Base-by-base conservation (phyloP, 1,140 invertebrate species). In the Aplysia californica region DNA sequence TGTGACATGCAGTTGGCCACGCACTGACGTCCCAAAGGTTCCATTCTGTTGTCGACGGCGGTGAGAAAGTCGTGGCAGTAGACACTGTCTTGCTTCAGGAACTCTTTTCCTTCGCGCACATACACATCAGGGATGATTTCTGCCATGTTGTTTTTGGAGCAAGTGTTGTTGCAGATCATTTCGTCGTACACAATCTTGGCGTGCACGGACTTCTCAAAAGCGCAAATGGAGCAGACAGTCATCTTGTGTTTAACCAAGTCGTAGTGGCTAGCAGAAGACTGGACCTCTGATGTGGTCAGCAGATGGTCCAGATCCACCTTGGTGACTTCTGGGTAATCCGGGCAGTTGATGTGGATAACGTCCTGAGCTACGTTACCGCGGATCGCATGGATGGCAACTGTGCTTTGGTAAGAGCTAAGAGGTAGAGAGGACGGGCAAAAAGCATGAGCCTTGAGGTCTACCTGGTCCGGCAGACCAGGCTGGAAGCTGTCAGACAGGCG, bases 61-160 rank as follows among this genome's bases (percentile, higher is more conserved):
- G 79, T 77, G 29, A 80, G 67, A 67, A 80, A 80, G 70, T 80
- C 75, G 66, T 80, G 75, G 67, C 79, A 80, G 75, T 80, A 80
- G 18, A 80, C 79, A 59, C 55, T 75, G 72, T 68, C 75, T 50
- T 77, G 75, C 20, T 75, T 36, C n/a, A 35, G 6, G 72, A 77
- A 80, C 0, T 50, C 58, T 55, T 33, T 23, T 39, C 39, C 65
- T 55, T 80, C 79, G 20, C 31, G 41, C n/a, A n/a, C 41, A 65
- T 73, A 41, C 10, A 15, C 2, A 29, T 6, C 5, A 3, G 55
- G 70, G 44, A 61, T 59, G 10, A 33, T 15, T 33, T 64, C 72
- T 21, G 33, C 6, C 23, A 50, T 31, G 61, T 64, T 41, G 29
- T 6, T 44, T 23, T 67, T 44, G 18, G 59, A 56, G 58, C 79